Conservation (phyloP, 2,113 vertebrate genomes). For the Apodemus sylvaticus region DNA sequence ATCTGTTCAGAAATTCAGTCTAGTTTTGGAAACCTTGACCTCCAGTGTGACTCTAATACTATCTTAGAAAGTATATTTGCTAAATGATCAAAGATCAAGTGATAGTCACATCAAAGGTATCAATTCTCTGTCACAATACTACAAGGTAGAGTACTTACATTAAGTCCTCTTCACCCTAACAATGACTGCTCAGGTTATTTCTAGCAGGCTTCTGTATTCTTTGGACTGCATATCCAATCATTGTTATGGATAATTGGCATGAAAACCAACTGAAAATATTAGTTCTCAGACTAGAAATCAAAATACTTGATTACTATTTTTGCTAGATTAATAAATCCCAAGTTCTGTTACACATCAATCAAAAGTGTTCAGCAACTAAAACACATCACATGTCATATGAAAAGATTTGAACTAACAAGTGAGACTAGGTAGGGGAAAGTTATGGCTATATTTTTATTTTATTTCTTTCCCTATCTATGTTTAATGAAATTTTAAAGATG, state of each 20-base stretch:
- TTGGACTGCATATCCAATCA: not conserved
- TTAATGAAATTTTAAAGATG: not conserved
- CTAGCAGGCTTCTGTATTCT: not conserved
- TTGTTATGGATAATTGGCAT: not conserved
- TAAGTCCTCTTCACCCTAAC: not conserved
- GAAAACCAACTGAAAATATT: not conserved
- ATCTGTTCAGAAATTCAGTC: not conserved
- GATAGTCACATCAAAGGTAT: not conserved
- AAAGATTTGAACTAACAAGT: not conserved
- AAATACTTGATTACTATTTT: not conserved
- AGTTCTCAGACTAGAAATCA: not conserved
- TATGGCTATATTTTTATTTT: not conserved
- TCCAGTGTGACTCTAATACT: not conserved
- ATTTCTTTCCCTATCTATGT: not conserved
- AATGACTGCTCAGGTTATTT: not conserved
- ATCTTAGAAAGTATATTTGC: not conserved
- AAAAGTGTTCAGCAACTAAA: not conserved
- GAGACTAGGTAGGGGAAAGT: not conserved
- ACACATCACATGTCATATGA: not conserved
- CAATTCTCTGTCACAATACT: not conserved
- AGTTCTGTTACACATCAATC: not conserved
- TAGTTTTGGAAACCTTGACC: not conserved
- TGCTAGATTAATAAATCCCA: slow-evolving; percentile 38
- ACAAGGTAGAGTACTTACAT: not conserved
- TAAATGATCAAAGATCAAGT: not conserved